These are phyloP conservation scores for Peromyscus leucopus DNA, from an alignment of 2,113 vertebrate species.

Conservation along the genomic window DNA sequence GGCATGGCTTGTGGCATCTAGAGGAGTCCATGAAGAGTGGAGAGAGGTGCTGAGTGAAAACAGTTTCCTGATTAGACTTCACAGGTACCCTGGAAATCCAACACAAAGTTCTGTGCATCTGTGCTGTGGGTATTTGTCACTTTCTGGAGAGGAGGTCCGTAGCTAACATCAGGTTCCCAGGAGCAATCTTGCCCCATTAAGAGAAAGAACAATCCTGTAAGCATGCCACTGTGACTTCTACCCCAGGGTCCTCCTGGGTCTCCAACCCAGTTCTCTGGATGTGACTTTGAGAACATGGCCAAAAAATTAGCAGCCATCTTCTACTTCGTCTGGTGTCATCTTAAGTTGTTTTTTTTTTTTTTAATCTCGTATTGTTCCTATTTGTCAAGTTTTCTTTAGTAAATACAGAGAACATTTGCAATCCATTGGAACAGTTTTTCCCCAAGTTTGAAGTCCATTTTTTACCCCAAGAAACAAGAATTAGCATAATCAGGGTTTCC, in stretches of 20 bases:
- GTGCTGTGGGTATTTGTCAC: not conserved
- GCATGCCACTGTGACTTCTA: not conserved
- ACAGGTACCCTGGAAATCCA: not conserved
- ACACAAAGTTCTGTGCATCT: not conserved
- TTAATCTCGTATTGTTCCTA: not conserved
- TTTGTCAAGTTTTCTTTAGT: slow-evolving; percentile 32
- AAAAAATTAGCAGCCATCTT: not conserved
- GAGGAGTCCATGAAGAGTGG: not conserved
- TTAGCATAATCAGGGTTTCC: slow-evolving; percentile 72
- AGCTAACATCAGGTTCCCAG: not conserved
- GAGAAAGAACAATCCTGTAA: not conserved
- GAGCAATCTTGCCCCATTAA: not conserved
- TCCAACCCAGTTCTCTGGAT: not conserved
- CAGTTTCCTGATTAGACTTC: not conserved
- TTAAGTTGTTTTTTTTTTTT: not conserved
- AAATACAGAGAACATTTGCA: not conserved
- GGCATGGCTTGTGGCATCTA: not conserved
- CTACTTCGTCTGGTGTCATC: not conserved
- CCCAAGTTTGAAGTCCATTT: slow-evolving; percentile 51
- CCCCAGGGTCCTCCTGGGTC: not conserved
- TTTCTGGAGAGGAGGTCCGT: not conserved
- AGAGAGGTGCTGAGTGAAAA: not conserved
- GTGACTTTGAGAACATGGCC: not conserved
- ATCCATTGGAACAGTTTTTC: not conserved
- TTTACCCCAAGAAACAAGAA: slow-evolving; percentile 66